Base-by-base conservation (phyloP, 2,888 invertebrate species). In the Agrotis segetum region DNA sequence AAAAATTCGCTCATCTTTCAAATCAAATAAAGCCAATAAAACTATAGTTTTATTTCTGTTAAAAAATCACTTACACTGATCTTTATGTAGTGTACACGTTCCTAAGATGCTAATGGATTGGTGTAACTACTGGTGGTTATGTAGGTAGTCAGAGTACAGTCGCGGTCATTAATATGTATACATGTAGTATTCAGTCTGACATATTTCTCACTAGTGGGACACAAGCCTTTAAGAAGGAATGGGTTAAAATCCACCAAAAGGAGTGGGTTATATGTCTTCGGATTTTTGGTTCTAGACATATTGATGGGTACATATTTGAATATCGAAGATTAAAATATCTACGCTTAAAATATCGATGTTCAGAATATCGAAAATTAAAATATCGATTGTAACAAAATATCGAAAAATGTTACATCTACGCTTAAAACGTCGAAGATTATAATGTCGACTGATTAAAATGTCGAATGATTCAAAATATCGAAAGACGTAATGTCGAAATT, bases 101-200 rank as follows among this genome's bases (percentile, higher is more conserved):
- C 49, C 55, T 50, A 17, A 59, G 71, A 50, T 56, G 77, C 68
- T 81, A 77, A 77, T 79, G 62, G 61, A 29, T 77, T 68, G 47
- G 24, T 19, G 29, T 71, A 55, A 81, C 71, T 66, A 53, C 44
- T 40, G n/a, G 24, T 16, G 24, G 62, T 74, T 67, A 70, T 56
- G 67, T 70, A 74, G 68, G 67, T 70, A 74, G 68, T 21, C 50
- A 47, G 9, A n/a, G 47, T 65, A 67, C 34, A 16, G 3, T 56
- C n/a, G 40, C 5, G 56, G 24, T 13, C 6, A 34, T n/a, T 56
- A 7, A 56, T 56, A 34, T 56, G 34, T 56, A 14, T 13, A 55
- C 29, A 53, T 40, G 40, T 40, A 40, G 40, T 9, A 11, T 1
- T 11, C 1, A 40, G 1, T 11, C 40, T 40, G 40, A 40, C 1